phyloP scores from a whole-genome alignment of 2,113 vertebrate species.

The Bufo bufo region DNA sequence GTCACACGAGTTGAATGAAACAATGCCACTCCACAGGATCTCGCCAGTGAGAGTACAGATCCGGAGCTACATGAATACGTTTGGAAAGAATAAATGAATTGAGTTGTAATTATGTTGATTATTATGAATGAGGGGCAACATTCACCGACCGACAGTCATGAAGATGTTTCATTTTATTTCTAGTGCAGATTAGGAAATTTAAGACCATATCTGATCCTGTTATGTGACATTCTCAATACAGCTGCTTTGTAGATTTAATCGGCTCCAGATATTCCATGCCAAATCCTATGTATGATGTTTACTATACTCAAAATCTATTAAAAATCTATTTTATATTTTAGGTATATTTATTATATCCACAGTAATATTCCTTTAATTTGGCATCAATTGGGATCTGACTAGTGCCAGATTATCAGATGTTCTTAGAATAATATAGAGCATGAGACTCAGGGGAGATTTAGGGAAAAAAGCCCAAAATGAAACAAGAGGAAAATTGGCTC shows the following conservation, averaged over 20 bases:
- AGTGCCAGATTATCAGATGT: not conserved
- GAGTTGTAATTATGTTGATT: not conserved
- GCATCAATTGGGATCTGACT: not conserved
- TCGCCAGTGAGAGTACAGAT: not conserved
- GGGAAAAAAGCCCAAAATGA: no score
- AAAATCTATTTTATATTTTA: not conserved
- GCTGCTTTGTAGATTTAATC: not conserved
- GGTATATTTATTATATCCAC: not conserved
- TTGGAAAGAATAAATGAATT: not conserved
- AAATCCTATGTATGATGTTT: not conserved
- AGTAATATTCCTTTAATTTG: not conserved
- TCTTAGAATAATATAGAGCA: not conserved
- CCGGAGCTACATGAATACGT: not conserved
- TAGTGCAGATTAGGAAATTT: not conserved
- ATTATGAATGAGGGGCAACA: not conserved
- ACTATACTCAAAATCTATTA: no score
- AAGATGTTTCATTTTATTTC: not conserved
- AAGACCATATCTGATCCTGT: not conserved
- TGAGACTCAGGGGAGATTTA: no score
- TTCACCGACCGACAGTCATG: not conserved
- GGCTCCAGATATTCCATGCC: not conserved
- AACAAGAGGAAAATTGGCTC: no score
- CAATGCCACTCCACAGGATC: conserved; percentile 11
- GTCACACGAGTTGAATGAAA: conserved; percentile 53
- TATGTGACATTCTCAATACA: not conserved